Evolutionary conservation across 2,888 invertebrate genomes (phyloP), one percentile per base, ranked within the genome.

Genomic region (Eilema griseolum): DNA sequence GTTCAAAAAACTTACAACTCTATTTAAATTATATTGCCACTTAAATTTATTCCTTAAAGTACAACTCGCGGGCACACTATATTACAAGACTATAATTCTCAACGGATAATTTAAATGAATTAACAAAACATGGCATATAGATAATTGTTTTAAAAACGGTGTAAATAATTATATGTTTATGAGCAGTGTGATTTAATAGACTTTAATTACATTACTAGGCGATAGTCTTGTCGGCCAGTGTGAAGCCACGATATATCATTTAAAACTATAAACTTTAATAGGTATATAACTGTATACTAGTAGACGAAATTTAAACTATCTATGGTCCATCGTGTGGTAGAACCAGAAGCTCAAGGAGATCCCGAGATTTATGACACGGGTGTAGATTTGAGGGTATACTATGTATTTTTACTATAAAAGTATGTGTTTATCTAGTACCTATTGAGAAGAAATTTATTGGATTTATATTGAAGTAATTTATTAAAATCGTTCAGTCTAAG

Each of bases 61-160:
- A 70, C 61, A 20, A 71, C 66, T 74, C 66, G 63, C 63, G 71
- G 14, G 67, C 69, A 62, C 61, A 70, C 63, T 68, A 65, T 11
- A 64, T 31, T 57, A 64, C 61, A 61, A 69, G 37, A 68, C 70
- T 76, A 70, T 81, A 83, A 83, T 83, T 79, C 68, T 66, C 64
- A 67, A 76, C 62, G 67, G 64, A 74, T 76, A 78, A 83, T 82
- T 83, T 75, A 78, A 82, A 83, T 81, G 76, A 74, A 79, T 83
- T 82, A 67, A 78, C 78, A 82, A 83, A 82, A 79, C 76, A 72
- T 71, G 67, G 69, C 57, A 63, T 41, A 52, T 31, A 16, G 12
- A 59, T 82, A 81, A 82, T 82, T 82, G 78, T 83, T 82, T 82
- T 78, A 81, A 81, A 79, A 83, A 81, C 73, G 72, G 75, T 75